phyloP scores from a whole-genome alignment of 2,888 invertebrate genomes.

The Nycteola revayana region DNA sequence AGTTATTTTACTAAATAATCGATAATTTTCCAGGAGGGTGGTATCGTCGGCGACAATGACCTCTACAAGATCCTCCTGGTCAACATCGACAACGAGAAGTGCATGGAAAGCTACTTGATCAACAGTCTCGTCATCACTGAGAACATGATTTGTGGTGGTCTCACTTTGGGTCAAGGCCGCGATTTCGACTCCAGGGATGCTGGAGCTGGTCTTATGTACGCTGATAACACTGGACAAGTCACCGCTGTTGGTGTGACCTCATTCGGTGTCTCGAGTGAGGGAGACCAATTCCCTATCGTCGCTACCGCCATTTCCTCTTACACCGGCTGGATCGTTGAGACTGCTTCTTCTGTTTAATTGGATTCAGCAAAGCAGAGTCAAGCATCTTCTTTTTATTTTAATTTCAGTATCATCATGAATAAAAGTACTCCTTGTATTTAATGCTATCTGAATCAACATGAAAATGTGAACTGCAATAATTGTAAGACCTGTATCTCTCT shows the following conservation, averaged over 20 bases:
- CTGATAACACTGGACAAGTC: background rate
- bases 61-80: slow-evolving; percentile 18
- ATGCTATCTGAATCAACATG: no score
- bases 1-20: no score
- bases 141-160: slow-evolving; percentile 62
- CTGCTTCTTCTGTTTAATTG: slow-evolving; percentile 4
- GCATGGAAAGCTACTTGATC: slow-evolving; percentile 5
- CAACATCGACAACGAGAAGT: slow-evolving; percentile 6
- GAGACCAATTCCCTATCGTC: slow-evolving; percentile 15
- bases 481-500: no score
- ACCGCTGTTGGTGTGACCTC: slow-evolving; percentile 21
- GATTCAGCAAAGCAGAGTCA: no score
- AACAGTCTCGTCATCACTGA: slow-evolving; percentile 33
- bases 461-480: no score
- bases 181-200: slow-evolving; percentile 25
- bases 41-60: slow-evolving; percentile 7
- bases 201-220: slow-evolving; percentile 30
- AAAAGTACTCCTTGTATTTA: no score
- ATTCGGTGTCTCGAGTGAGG: slow-evolving; percentile 16
- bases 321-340: slow-evolving; percentile 19
- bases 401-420: no score
- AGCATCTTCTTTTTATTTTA: no score
- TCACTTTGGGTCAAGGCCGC: slow-evolving; percentile 20
- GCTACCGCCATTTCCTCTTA: slow-evolving; percentile 16
- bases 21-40: slow-evolving; percentile 31